Conservation (phyloP, 2,888 invertebrate species). For the Oscheius sp. region DNA sequence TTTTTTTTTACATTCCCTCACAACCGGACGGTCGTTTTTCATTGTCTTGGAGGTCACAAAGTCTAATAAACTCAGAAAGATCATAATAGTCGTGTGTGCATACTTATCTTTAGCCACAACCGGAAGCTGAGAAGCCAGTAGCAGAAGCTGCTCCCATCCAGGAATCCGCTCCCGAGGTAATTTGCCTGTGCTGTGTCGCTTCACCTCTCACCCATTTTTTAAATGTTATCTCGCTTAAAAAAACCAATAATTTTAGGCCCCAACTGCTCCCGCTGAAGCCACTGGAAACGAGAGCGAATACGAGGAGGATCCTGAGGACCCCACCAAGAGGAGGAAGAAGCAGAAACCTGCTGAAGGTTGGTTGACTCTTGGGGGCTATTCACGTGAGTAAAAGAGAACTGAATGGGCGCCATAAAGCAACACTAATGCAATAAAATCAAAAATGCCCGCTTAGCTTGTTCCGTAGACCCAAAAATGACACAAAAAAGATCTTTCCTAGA, state of each 20-base stretch:
- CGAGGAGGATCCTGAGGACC: conserved; percentile 26
- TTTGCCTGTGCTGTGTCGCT: no score
- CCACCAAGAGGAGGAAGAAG: conserved; percentile 24
- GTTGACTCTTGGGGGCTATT: no score
- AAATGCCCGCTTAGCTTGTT: no score
- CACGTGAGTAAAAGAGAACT: no score
- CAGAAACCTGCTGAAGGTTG: conserved; percentile 20
- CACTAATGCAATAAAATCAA: no score
- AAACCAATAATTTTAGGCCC: no score
- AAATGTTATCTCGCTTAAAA: no score
- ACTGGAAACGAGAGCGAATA: conserved; percentile 12
- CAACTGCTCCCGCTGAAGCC: neutral
- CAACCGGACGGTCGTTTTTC: neutral
- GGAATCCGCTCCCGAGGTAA: no score
- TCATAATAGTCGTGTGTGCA: neutral
- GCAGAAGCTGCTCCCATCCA: conserved; percentile 18
- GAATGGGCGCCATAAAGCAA: no score
- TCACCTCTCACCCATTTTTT: no score
- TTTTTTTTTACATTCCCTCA: neutral
- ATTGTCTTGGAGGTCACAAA: neutral
- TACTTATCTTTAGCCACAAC: neutral
- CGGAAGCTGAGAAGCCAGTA: conserved; percentile 5
- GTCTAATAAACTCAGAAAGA: conserved; percentile 3
- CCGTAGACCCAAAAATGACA: neutral
- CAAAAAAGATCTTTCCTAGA: conserved; percentile 3